Percentiles rank a stretch among this genome's conserved stretches.
Conservation (phyloP, 2,888 invertebrate species). For the Nemotelus nigrinus region DNA sequence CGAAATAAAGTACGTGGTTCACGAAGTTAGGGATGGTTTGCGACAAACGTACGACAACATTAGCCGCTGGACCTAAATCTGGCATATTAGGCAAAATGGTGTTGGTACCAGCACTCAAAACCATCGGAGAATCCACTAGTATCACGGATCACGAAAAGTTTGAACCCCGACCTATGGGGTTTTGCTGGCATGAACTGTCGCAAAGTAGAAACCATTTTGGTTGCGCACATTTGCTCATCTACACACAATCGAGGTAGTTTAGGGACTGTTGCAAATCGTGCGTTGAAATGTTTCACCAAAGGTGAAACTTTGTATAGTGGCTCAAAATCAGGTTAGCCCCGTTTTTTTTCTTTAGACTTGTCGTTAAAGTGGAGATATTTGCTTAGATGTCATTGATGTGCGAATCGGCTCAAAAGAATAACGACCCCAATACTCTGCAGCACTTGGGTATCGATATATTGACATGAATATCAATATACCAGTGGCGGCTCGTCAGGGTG, state of each 20-base stretch:
- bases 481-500: too few species aligned
- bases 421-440: background rate
- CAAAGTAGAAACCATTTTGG: slow-evolving; percentile 12
- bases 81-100: slow-evolving; percentile 47
- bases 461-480: too few species aligned
- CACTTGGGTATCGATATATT: slow-evolving; percentile 14
- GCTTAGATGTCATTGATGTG: too few species aligned
- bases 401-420: slow-evolving; percentile 12
- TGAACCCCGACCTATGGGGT: background rate
- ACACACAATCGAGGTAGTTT: slow-evolving; percentile 2
- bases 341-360: too few species aligned
- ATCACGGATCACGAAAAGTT: slow-evolving; percentile 52
- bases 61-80: slow-evolving; percentile 51
- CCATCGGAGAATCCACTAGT: slow-evolving; percentile 50
- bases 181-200: slow-evolving; percentile 14
- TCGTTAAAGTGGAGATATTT: too few species aligned
- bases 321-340: background rate
- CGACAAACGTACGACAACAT: slow-evolving; percentile 51
- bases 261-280: background rate
- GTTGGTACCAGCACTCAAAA: slow-evolving; percentile 48
- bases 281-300: slow-evolving; percentile 12
- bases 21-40: too few species aligned
- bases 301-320: slow-evolving; percentile 1
- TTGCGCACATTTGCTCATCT: slow-evolving; percentile 10
- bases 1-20: too few species aligned